Conservation (phyloP, 2,797 vertebrate species). For the Psittacula echo region DNA sequence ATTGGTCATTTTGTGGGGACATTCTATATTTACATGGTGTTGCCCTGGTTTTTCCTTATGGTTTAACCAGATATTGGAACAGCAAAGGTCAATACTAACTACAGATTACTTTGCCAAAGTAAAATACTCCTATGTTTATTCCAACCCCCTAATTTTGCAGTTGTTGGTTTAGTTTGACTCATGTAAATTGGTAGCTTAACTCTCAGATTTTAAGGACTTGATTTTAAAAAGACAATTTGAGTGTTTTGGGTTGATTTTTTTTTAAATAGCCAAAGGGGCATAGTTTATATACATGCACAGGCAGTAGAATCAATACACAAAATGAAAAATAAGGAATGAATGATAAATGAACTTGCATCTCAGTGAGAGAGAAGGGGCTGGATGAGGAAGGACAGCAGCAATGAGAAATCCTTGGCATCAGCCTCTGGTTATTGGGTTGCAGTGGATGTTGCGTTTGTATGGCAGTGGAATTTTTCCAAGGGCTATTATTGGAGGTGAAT, state of each 20-base stretch:
- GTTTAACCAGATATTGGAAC: slow-evolving; percentile 54
- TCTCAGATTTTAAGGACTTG: background rate
- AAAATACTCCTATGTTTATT: slow-evolving; percentile 12
- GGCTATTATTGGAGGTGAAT: slow-evolving; percentile 14
- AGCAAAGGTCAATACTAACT: slow-evolving; percentile 57
- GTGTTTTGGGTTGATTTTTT: background rate
- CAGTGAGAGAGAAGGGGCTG: background rate
- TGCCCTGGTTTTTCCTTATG: slow-evolving; percentile 48
- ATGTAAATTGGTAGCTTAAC: background rate
- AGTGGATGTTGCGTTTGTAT: background rate
- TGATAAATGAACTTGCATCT: background rate
- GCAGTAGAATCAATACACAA: background rate
- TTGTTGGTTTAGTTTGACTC: background rate
- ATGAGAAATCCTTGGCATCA: background rate
- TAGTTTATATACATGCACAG: background rate
- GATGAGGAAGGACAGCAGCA: background rate
- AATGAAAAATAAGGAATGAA: background rate
- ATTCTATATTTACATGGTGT: slow-evolving; percentile 69
- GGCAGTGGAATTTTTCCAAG: slow-evolving; percentile 6
- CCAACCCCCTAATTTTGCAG: slow-evolving; percentile 40
- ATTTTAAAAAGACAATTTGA: background rate
- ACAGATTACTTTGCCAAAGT: slow-evolving; percentile 55
- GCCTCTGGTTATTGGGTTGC: background rate
- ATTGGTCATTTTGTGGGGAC: slow-evolving; percentile 32
- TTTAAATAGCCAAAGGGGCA: background rate